These are phyloP conservation scores for Ostrea edulis DNA, from an alignment of 1,140 invertebrate species.

Conservation along the genomic window DNA sequence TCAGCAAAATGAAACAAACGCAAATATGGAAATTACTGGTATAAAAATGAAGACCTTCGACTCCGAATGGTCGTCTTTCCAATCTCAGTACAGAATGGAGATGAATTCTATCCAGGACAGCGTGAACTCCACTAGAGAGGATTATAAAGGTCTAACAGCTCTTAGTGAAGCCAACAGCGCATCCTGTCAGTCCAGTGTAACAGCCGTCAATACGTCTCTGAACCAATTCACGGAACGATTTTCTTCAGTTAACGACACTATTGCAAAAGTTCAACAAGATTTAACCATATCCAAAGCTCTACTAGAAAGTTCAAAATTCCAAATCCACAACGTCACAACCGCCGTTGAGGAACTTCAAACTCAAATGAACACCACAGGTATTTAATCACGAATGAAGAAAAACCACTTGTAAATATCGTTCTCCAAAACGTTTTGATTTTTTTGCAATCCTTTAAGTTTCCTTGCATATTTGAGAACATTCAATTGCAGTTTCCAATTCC, in stretches of 20 bases:
- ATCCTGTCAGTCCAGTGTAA: not conserved
- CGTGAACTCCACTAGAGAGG: not conserved
- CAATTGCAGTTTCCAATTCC: no score
- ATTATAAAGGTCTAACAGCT: not conserved
- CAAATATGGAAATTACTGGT: not conserved
- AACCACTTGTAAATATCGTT: no score
- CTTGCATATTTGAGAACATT: no score
- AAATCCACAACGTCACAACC: not conserved
- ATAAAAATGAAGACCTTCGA: not conserved
- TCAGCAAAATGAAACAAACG: not conserved
- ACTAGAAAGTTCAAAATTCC: not conserved
- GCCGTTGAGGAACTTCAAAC: not conserved
- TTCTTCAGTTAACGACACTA: not conserved
- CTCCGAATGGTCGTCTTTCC: not conserved
- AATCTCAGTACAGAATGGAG: not conserved
- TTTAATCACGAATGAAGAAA: no score
- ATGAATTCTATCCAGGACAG: not conserved
- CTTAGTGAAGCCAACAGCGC: not conserved
- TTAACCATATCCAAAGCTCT: not conserved
- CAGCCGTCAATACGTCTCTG: not conserved
- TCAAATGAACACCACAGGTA: not conserved
- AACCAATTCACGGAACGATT: not conserved
- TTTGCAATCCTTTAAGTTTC: no score
- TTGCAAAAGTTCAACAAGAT: not conserved
- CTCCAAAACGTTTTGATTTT: no score